Conservation (phyloP, 2,888 invertebrate genomes). For the Xanthia togata region DNA sequence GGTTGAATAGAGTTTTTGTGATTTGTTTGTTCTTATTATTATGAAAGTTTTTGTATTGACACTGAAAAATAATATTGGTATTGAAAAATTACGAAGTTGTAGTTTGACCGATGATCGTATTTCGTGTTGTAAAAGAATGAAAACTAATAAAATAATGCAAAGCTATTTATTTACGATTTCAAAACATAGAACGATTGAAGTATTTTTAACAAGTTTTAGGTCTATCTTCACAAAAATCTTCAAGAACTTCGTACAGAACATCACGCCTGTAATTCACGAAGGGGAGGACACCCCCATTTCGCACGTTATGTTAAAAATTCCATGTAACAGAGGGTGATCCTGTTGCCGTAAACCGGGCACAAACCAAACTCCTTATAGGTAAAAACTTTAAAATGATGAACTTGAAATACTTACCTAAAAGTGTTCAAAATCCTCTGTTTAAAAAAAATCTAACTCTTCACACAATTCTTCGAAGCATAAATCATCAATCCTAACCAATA, state of each 20-base stretch:
- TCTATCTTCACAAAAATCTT: background rate
- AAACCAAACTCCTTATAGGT: no score
- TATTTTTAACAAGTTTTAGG: background rate
- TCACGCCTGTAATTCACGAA: no score
- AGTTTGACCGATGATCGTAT: background rate
- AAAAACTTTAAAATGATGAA: background rate
- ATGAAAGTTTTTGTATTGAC: conserved; percentile 3
- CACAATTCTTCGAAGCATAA: background rate
- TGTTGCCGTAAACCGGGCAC: no score
- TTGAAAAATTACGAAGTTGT: background rate
- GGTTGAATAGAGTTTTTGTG: background rate
- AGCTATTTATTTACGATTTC: background rate
- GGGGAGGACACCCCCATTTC: no score
- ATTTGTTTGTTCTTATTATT: conserved; percentile 15
- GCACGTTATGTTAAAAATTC: no score
- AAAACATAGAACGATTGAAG: background rate
- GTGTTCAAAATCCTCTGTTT: background rate
- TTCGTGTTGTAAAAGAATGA: background rate
- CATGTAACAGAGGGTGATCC: no score
- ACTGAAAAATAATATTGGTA: background rate
- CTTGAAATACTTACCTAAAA: background rate
- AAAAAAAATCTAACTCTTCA: no score
- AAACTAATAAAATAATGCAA: background rate
- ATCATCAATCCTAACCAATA: background rate
- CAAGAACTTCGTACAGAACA: background rate